A percentile compares a stretch with the other conserved stretches of the same genome.
Conservation (phyloP, 2,888 invertebrate genomes). For the Opisthograptis luteolata region DNA sequence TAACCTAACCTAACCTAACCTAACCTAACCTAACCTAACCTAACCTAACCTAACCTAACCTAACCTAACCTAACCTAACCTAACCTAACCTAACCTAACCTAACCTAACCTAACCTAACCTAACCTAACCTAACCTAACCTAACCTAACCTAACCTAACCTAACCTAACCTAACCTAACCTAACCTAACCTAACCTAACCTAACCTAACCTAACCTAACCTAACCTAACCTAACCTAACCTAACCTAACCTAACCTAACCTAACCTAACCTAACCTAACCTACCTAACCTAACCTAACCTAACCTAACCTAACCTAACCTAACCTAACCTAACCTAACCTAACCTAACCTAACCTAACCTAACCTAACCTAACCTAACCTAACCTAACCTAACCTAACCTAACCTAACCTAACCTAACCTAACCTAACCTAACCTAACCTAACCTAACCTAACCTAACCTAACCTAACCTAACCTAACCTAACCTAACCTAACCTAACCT, state of each 20-base stretch:
- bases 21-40: conserved; percentile 24
- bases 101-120: conserved; percentile 22
- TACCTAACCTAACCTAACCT: too few species aligned
- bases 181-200: conserved; percentile 24
- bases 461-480: too few species aligned
- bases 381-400: too few species aligned
- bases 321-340: too few species aligned
- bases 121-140: conserved; percentile 19
- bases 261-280: too few species aligned
- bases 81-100: conserved; percentile 25
- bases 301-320: too few species aligned
- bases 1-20: conserved; percentile 25
- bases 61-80: conserved; percentile 25
- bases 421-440: too few species aligned
- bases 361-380: too few species aligned
- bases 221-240: conserved; percentile 22
- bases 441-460: too few species aligned
- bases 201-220: conserved; percentile 19
- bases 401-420: too few species aligned
- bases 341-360: too few species aligned
- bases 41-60: conserved; percentile 25
- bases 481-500: too few species aligned
- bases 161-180: conserved; percentile 25
- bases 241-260: conserved; percentile 6
- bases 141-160: conserved; percentile 21